These are phyloP conservation scores for Gadus macrocephalus DNA, from an alignment of 2,113 vertebrate genomes.

Conservation along the genomic window DNA sequence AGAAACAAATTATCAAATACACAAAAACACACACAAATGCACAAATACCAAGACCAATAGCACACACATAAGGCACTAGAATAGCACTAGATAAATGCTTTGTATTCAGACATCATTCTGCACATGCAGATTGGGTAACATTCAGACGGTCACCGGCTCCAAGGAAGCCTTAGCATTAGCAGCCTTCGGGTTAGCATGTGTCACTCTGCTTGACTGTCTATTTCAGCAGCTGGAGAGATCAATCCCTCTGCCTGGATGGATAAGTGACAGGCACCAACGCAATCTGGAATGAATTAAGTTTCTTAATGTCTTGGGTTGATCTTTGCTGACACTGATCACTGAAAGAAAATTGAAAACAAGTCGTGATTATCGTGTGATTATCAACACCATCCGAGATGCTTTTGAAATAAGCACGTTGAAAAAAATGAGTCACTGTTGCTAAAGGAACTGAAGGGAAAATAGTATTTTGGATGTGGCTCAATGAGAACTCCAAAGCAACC, in stretches of 20 bases:
- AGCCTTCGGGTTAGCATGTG: too few relatives aligned
- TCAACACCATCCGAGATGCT: background rate
- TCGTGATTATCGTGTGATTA: background rate
- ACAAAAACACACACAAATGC: background rate
- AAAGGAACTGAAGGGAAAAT: background rate
- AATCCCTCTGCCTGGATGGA: too few relatives aligned
- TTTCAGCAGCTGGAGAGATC: too few relatives aligned
- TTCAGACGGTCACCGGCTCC: slow-evolving; percentile 22
- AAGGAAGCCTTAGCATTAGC: background rate
- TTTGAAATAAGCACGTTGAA: background rate
- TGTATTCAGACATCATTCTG: slow-evolving; percentile 11
- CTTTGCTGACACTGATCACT: too few relatives aligned
- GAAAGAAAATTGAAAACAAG: too few relatives aligned
- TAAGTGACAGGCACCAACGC: too few relatives aligned
- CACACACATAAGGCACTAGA: background rate
- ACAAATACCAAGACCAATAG: background rate
- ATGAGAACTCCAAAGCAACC: background rate
- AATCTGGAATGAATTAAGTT: too few relatives aligned
- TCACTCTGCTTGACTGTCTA: too few relatives aligned
- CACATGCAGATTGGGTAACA: slow-evolving; percentile 19
- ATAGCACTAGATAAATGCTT: background rate
- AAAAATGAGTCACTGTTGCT: background rate
- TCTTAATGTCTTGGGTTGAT: too few relatives aligned
- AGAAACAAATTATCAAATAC: background rate
- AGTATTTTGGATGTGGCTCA: background rate